These are phyloP conservation scores for Muraenolepis orangiensis DNA, from an alignment of 2,797 vertebrate species.

Conservation along the genomic window DNA sequence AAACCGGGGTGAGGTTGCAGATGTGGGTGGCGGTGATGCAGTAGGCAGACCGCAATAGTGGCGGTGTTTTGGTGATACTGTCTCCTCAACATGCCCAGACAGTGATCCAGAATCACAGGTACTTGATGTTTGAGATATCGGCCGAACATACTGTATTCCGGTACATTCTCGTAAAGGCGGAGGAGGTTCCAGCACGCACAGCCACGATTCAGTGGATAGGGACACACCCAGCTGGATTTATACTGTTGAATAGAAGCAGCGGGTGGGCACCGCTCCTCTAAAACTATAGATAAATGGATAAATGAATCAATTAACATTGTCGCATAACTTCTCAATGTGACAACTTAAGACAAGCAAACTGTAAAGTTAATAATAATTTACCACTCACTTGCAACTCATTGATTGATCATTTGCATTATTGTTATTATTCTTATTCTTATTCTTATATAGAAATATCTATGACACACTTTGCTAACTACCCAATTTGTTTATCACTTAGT, in stretches of 20 bases:
- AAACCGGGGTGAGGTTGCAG: not conserved
- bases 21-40: not conserved
- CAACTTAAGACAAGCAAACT: no score
- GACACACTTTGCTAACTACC: no score
- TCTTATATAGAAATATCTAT: no score
- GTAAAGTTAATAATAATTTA: no score
- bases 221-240: not conserved
- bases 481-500: no score
- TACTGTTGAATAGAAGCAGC: not conserved
- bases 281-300: no score
- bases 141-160: not conserved
- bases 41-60: not conserved
- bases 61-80: not conserved
- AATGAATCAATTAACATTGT: no score
- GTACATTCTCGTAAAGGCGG: not conserved
- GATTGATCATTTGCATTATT: no score
- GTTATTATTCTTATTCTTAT: no score
- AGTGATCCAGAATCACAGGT: constrained; percentile 8
- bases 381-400: no score
- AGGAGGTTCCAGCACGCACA: not conserved
- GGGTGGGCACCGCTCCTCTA: not conserved
- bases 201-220: not conserved
- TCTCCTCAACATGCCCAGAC: constrained; percentile 19
- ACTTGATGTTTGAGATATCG: not conserved
- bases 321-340: no score